A percentile compares a stretch with the other conserved stretches of the same genome.
Evolutionary conservation across 2,113 vertebrate genomes (phyloP).

Genomic region (Ammospiza nelsoni): DNA sequence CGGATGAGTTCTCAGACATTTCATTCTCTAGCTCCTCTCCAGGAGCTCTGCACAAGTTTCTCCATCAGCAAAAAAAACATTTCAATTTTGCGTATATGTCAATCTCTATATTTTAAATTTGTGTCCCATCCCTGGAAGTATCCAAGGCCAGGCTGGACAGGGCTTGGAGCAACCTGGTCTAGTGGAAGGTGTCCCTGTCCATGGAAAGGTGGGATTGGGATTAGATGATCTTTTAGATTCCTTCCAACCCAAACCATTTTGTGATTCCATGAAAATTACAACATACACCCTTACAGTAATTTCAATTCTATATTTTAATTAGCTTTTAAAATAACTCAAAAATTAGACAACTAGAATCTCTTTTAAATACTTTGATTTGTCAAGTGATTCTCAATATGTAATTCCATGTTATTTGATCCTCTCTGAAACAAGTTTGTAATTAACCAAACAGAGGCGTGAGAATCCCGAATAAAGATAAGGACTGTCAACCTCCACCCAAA

Average conservation of each 20-base stretch:
- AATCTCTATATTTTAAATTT: neutral
- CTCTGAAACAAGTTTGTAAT: neutral
- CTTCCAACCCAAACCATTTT: neutral
- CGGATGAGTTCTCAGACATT: neutral
- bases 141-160: neutral
- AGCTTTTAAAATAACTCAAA: neutral
- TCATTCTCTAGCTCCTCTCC: neutral
- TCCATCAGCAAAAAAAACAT: neutral
- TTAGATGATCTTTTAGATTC: neutral
- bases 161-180: neutral
- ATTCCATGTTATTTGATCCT: neutral
- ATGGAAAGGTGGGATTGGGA: rapidly evolving
- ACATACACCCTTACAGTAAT: rapidly evolving
- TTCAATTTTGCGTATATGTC: neutral
- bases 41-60: neutral
- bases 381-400: neutral
- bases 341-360: neutral
- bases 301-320: neutral
- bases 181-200: neutral
- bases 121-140: neutral
- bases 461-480: neutral
- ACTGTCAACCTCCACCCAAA: neutral
- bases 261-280: neutral
- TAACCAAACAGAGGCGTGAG: neutral
- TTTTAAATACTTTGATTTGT: neutral